Evolutionary conservation across 2,113 vertebrate genomes (phyloP).

Genomic region (Cyprinodon variegatus): DNA sequence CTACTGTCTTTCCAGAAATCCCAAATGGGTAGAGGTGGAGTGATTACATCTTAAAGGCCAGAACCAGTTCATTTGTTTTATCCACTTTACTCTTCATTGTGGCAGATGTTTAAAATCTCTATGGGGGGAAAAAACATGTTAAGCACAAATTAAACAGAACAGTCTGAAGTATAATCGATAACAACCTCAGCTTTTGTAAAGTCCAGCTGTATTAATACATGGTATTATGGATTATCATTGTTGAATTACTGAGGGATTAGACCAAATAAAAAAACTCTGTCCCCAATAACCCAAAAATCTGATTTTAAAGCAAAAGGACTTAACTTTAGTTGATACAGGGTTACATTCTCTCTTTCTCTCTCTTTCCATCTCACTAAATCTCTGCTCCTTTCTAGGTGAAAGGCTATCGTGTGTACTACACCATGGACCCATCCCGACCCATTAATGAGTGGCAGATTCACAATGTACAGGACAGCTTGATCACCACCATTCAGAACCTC

Average conservation of each 20-base stretch:
- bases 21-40: neutral
- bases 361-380: neutral
- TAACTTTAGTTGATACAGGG: neutral
- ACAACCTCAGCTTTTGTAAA: slow-evolving; percentile 37
- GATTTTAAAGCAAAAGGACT: neutral
- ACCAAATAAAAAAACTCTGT: slow-evolving; percentile 28
- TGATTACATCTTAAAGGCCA: slow-evolving; percentile 35
- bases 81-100: slow-evolving; percentile 1
- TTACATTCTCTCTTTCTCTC: neutral
- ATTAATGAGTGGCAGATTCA: slow-evolving; percentile 97
- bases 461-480: slow-evolving; percentile 93
- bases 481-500: slow-evolving; percentile 93
- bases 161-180: slow-evolving; percentile 17
- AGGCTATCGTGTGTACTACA: slow-evolving; percentile 94
- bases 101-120: slow-evolving; percentile 23
- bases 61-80: slow-evolving; percentile 19
- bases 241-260: slow-evolving; percentile 49
- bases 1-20: slow-evolving; percentile 43
- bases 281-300: slow-evolving; percentile 37
- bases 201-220: slow-evolving; percentile 35
- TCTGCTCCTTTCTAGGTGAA: slow-evolving; percentile 81
- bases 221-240: slow-evolving; percentile 58
- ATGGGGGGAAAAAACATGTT: slow-evolving; percentile 15
- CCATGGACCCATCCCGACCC: slow-evolving; percentile 90
- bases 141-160: slow-evolving; percentile 38